Conservation (phyloP, 2,888 invertebrate genomes). For the Notodonta dromedarius region DNA sequence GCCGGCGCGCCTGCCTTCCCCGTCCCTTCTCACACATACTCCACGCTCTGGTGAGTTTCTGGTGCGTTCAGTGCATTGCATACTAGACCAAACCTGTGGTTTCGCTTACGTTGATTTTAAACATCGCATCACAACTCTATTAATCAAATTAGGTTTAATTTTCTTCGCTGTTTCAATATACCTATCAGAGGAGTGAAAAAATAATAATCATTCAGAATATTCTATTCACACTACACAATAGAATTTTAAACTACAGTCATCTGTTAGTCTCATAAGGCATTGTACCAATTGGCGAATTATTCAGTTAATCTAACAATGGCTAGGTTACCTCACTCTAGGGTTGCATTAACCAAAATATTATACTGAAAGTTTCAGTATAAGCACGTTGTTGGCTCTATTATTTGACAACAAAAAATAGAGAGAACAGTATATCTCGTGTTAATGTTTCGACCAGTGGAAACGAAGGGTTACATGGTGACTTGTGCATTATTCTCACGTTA, state of each 20-base stretch:
- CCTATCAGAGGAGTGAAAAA: no score
- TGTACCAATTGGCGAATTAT: not conserved
- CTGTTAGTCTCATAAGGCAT: not conserved
- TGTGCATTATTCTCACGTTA: slow-evolving; percentile 1
- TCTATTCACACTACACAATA: no score
- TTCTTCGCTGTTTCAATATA: no score
- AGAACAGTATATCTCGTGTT: no score
- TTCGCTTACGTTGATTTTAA: slow-evolving; percentile 30
- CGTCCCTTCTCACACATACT: slow-evolving; percentile 5
- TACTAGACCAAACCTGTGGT: slow-evolving; percentile 31
- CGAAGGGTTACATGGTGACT: slow-evolving; percentile 1
- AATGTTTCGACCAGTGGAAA: no score
- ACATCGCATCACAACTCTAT: not conserved
- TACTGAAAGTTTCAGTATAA: no score
- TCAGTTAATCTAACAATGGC: slow-evolving; percentile 1
- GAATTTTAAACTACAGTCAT: no score
- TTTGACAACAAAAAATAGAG: no score
- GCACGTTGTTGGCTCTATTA: no score
- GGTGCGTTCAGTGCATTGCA: slow-evolving; percentile 18
- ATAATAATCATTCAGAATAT: no score
- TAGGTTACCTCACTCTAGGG: not conserved
- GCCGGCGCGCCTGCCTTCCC: slow-evolving; percentile 29
- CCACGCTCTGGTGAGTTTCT: slow-evolving; percentile 58
- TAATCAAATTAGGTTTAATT: no score
- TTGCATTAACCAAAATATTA: no score